phyloP scores from a whole-genome alignment of 2,888 invertebrate species.

The Priocnemis perturbator region DNA sequence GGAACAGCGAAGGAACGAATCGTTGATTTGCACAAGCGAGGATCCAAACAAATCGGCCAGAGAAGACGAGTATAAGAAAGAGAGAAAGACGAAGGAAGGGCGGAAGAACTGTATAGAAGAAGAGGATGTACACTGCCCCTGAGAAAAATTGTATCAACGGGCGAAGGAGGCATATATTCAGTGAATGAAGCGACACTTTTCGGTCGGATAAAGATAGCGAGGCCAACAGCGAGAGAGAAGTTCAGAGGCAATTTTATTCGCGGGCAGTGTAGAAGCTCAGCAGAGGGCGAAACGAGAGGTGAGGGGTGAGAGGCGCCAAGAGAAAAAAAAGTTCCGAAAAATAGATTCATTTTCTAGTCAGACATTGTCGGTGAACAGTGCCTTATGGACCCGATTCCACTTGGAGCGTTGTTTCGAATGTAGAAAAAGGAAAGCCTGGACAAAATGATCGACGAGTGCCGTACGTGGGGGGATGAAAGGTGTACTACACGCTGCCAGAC shows the following conservation, averaged over 20 bases:
- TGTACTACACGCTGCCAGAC: conserved; percentile 28
- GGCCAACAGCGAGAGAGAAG: conserved; percentile 27
- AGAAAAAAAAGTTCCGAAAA: conserved; percentile 63
- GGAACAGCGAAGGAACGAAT: no score
- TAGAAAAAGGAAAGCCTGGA: neutral
- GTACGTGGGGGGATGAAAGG: conserved; percentile 2
- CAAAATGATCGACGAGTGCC: neutral
- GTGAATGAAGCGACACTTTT: no score
- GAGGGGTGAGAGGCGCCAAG: conserved; percentile 45
- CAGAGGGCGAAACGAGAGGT: conserved; percentile 44
- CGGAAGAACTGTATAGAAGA: neutral
- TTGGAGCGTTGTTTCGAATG: conserved; percentile 43
- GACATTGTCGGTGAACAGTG: conserved; percentile 75
- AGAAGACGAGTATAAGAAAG: neutral
- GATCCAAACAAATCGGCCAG: no score
- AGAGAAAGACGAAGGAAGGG: neutral
- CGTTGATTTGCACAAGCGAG: no score
- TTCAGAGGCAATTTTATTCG: conserved; percentile 5
- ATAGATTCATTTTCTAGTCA: conserved; percentile 76
- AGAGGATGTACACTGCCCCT: neutral
- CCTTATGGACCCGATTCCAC: conserved; percentile 72
- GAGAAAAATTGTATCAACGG: neutral
- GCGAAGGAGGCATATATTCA: neutral
- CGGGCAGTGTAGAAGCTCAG: conserved; percentile 11
- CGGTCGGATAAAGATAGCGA: no score